Evolutionary conservation across 2,888 invertebrate genomes (phyloP), one percentile per base, ranked within the genome.

Genomic region (Sarcophaga carnaria): DNA sequence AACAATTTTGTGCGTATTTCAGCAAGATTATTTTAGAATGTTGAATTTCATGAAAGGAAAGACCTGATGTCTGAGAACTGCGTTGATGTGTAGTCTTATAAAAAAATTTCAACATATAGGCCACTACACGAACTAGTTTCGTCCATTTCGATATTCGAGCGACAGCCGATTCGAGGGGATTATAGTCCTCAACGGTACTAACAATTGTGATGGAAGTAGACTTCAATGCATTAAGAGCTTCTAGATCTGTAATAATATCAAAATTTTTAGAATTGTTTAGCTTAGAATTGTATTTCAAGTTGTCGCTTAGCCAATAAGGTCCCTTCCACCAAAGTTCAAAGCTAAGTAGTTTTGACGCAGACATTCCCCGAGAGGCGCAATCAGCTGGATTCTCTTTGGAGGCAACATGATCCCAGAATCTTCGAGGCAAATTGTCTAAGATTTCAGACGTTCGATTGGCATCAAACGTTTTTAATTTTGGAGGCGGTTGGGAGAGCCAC

Each of bases 401-500:
- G 1, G n/a, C 3, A 3, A 85, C 80, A 54, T 81, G 85, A 8
- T 60, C 54, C 67, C 77, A 85, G 14, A 71, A 17, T 17, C 12
- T 71, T 60, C 67, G n/a, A 20, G 64, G 70, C 2, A 78, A 3
- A 8, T 22, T 86, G 14, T 79, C 70, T 12, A 85, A 45, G 27
- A 82, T 79, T 62, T 86, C 75, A 14, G 77, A 77, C 5, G 83
- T 83, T 5, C 83, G 37, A 63, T 81, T 77, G 11, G 71, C 72
- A 12, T 72, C 69, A 54, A 70, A 75, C 0, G 63, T 76, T 70
- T 79, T 76, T 0, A 82, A 22, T 82, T 59, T 82, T 1, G 77
- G 59, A 1, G 71, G 82, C 25, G 70, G 45, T 10, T 71, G 63
- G 4, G 63, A 82, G n/a, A 82, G 71, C 81, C 64, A 80, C 0